phyloP scores from a whole-genome alignment of 2,113 vertebrate species.

The Hucho hucho region DNA sequence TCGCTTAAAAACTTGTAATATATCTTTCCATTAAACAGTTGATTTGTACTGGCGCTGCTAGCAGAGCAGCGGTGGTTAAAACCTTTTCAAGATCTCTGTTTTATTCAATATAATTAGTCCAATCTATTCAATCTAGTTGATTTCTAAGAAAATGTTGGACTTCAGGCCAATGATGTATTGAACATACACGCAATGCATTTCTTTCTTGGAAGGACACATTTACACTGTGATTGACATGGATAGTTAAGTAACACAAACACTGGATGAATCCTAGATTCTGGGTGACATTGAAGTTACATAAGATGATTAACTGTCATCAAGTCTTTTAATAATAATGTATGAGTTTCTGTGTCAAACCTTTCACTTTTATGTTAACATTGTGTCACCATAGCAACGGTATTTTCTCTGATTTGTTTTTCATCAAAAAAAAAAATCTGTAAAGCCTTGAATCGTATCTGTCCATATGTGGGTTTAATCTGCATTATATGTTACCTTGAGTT shows the following conservation, averaged over 20 bases:
- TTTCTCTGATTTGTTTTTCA: neutral
- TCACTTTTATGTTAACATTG: neutral
- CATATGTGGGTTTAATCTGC: neutral
- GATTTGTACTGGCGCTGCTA: neutral
- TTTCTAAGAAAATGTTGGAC: neutral
- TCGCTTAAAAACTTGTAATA: no score
- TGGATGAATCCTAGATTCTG: neutral
- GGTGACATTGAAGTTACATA: neutral
- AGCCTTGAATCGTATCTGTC: conserved; percentile 4
- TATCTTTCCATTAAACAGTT: neutral
- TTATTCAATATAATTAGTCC: neutral
- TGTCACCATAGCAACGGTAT: neutral
- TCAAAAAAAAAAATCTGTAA: conserved; percentile 21
- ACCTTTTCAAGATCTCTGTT: neutral
- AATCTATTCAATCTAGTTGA: neutral
- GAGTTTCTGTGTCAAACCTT: neutral
- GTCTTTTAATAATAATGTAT: neutral
- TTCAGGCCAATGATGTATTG: neutral
- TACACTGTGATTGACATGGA: neutral
- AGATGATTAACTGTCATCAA: neutral
- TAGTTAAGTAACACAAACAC: neutral
- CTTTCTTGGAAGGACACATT: neutral
- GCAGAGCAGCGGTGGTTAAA: neutral
- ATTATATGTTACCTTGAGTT: conserved; percentile 12
- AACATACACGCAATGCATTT: neutral